Percentiles rank a stretch among this genome's conserved stretches.
Evolutionary conservation across 2,888 invertebrate genomes (phyloP).

Genomic region (Diabrotica balteata): DNA sequence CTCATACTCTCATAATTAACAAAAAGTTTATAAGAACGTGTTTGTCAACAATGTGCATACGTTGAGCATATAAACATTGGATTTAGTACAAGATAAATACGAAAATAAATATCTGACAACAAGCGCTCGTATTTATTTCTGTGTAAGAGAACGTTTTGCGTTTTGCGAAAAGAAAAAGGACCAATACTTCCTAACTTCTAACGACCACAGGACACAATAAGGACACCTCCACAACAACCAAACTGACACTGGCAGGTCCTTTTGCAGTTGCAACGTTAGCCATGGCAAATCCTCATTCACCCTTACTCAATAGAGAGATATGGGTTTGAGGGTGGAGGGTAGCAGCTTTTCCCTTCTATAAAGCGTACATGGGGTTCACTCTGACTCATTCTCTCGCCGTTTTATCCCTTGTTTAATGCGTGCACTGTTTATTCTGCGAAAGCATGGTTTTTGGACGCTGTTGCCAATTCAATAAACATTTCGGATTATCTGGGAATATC

Average conservation of each 20-base stretch:
- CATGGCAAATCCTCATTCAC: conserved; percentile 57
- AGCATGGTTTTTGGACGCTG: conserved; percentile 25
- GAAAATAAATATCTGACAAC: background rate
- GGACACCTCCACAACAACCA: conserved; percentile 59
- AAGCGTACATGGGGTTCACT: conserved; percentile 38
- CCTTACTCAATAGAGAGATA: conserved; percentile 56
- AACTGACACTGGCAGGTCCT: conserved; percentile 60
- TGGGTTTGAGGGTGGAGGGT: conserved; percentile 46
- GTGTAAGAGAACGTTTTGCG: no score
- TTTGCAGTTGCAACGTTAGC: conserved; percentile 56
- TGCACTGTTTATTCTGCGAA: conserved; percentile 35
- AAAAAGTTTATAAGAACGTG: conserved; percentile 21
- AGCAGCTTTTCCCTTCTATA: conserved; percentile 44
- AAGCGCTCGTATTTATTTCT: no score
- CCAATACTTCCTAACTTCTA: conserved; percentile 46
- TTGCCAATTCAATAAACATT: no score
- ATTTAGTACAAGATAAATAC: conserved; percentile 3
- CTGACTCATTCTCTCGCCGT: conserved; percentile 55
- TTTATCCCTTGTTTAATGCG: conserved; percentile 39
- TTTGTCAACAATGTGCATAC: conserved; percentile 30
- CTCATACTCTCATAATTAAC: conserved; percentile 29
- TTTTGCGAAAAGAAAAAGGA: conserved; percentile 1
- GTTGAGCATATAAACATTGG: conserved; percentile 10
- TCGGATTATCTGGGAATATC: no score
- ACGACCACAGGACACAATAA: conserved; percentile 58